Base-by-base conservation (phyloP, 2,888 invertebrate species). In the Dusona sp. region DNA sequence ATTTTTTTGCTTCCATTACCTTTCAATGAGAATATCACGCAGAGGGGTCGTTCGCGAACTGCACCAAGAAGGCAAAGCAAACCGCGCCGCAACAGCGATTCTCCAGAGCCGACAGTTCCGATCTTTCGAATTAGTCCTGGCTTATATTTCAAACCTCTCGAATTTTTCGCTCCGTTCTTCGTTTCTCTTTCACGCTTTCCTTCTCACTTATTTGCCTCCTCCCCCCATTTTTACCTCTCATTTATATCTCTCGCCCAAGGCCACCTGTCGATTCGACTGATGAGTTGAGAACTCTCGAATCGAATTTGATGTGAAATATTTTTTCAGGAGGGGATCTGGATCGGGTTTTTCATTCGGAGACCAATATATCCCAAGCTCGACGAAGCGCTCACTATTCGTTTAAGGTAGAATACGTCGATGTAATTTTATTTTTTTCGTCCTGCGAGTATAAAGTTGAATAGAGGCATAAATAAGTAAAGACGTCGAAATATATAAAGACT, bases 1-100 rank as follows among this genome's bases (percentile, higher is more conserved):
- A 75, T 88, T 88, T 89, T 90, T 91, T 91, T 89, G 89, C 90
- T 91, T 88, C 88, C 86, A 89, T 89, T 90, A 84, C 87, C 89
- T 91, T 89, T 89, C 90, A 88, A 90, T 90, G 88, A 90, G 91
- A 91, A 90, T 88, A 88, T 89, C 91, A 83, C 91, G 83, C 90
- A 90, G 91, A 90, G 85, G 91, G 91, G 89, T 79, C 86, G 84
- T 83, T 67, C 85, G 74, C 81, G 84, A 65, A 72, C 16, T 61
- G 61, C 29, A 57, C 25, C 11, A 45, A 54, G 65, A 70, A 19
- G 73, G 67, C 79, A 42, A 79, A 68, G 22, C 72, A 70, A 72
- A 77, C 83, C 79, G 79, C 22, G 13, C 57, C 54, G 83, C 79
- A 64, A 19, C 75, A 19, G 67, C 74, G 73, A 85, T 82, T 61